These are phyloP conservation scores for Mustela lutreola DNA, from an alignment of 2,113 vertebrate genomes.

Conservation along the genomic window DNA sequence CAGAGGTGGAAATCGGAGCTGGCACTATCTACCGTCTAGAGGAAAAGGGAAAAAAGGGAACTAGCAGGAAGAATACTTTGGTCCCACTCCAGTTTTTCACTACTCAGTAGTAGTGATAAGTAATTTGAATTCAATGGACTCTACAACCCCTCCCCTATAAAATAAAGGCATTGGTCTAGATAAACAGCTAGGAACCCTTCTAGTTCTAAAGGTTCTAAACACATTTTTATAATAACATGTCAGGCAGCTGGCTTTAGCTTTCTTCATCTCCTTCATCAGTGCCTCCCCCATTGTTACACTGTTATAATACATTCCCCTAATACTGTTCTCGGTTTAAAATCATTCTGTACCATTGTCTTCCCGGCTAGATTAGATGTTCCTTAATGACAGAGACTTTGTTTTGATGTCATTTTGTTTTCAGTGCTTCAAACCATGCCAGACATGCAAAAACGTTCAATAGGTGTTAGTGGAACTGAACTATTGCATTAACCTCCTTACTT, in stretches of 20 bases:
- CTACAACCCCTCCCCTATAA: neutral
- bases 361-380: neutral
- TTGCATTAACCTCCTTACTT: neutral
- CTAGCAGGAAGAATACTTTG: accelerated
- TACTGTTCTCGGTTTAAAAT: neutral
- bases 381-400: neutral
- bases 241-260: neutral
- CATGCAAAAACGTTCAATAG: neutral
- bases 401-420: neutral
- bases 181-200: neutral
- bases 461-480: neutral
- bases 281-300: neutral
- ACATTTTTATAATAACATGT: neutral
- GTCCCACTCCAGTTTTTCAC: neutral
- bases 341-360: neutral
- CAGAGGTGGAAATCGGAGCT: neutral
- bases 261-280: neutral
- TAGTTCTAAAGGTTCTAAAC: neutral
- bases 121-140: neutral
- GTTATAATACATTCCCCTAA: neutral
- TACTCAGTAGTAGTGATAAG: neutral
- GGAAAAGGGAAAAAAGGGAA: neutral
- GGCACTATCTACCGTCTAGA: neutral
- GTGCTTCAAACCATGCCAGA: neutral
- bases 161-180: neutral